A percentile compares a stretch with the other conserved stretches of the same genome.
These are phyloP conservation scores for Phyto melanocephala DNA, from an alignment of 2,888 invertebrate genomes.

Conservation along the genomic window DNA sequence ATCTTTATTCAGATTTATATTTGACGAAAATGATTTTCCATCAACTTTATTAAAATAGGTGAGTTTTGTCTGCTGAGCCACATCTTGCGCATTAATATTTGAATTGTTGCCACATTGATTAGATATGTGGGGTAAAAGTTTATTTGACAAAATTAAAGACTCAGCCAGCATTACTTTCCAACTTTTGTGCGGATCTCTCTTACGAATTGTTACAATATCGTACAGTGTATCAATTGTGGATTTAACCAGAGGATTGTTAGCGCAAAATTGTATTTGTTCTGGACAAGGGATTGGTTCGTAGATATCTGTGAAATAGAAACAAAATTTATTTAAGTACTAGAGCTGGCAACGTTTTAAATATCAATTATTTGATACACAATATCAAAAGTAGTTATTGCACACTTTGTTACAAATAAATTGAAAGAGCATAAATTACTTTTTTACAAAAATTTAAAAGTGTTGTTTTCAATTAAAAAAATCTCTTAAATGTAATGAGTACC, in stretches of 20 bases:
- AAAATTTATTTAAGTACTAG: no score
- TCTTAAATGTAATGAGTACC: no score
- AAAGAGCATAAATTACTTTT: no score
- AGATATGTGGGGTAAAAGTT: conserved; percentile 67
- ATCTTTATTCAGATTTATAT: conserved; percentile 36
- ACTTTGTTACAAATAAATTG: no score
- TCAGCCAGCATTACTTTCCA: conserved; percentile 71
- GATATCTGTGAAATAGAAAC: conserved; percentile 81
- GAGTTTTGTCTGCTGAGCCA: conserved; percentile 68
- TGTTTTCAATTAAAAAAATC: no score
- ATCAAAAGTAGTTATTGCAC: no score
- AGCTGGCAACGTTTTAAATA: no score
- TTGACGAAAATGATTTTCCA: conserved; percentile 44
- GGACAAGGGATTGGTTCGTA: conserved; percentile 84
- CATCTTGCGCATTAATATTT: conserved; percentile 65
- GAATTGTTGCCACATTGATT: conserved; percentile 69
- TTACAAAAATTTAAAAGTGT: no score
- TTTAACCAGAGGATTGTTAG: conserved; percentile 68
- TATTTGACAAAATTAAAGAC: conserved; percentile 69
- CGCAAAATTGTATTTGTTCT: conserved; percentile 66
- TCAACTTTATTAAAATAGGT: neutral
- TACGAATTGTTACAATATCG: conserved; percentile 66
- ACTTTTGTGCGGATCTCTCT: conserved; percentile 66
- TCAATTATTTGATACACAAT: no score
- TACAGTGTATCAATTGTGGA: conserved; percentile 69